These are phyloP conservation scores for Abramis brama DNA, from an alignment of 2,113 vertebrate species.

Conservation along the genomic window DNA sequence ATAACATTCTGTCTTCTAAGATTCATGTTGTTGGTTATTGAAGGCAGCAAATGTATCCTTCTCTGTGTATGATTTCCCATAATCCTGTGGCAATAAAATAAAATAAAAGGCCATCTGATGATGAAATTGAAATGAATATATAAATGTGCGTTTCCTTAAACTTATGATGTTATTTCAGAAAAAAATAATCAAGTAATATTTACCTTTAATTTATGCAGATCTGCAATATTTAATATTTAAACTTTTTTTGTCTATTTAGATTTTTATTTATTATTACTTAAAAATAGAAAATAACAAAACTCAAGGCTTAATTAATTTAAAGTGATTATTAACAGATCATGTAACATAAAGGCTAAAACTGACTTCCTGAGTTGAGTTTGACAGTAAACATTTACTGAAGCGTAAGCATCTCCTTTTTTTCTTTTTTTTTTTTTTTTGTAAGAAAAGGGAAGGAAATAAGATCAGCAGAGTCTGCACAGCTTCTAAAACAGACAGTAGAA, in stretches of 20 bases:
- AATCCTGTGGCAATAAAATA: not conserved
- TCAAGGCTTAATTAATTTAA: not conserved
- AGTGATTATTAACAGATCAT: not conserved
- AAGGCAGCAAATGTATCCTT: not conserved
- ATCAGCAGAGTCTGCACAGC: too few species aligned
- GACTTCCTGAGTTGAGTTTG: not conserved
- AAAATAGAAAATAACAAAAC: not conserved
- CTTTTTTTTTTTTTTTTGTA: too few species aligned
- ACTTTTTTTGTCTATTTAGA: not conserved
- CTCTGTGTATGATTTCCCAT: not conserved
- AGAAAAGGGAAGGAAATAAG: too few species aligned
- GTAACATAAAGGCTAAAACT: not conserved
- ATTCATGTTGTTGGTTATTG: not conserved
- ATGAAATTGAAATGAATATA: not conserved
- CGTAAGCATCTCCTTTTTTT: not conserved
- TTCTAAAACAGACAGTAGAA: not conserved
- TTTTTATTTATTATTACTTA: not conserved
- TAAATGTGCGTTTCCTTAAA: not conserved
- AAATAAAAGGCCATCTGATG: not conserved
- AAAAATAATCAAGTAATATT: not conserved
- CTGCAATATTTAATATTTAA: not conserved
- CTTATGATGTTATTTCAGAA: not conserved
- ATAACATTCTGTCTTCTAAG: not conserved
- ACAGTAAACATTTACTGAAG: not conserved
- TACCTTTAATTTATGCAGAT: not conserved